phyloP scores from a whole-genome alignment of 2,797 vertebrate species.

The Smutsia gigantea region DNA sequence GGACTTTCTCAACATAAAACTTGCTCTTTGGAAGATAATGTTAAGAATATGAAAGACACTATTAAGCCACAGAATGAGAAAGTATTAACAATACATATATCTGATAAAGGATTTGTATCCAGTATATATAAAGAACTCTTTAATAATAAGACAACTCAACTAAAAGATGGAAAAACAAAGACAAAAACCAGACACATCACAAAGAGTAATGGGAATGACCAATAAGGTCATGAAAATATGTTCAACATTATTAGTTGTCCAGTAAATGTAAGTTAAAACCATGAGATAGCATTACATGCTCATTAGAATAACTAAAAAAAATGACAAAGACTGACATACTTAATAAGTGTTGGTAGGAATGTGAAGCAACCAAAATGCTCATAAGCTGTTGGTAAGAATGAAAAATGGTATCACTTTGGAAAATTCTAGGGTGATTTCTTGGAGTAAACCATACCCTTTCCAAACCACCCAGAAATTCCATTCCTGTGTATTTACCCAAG shows the following conservation, averaged over 20 bases:
- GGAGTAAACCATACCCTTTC: not conserved
- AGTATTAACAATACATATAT: not conserved
- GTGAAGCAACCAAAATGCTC: not conserved
- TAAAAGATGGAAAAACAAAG: not conserved
- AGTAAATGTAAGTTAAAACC: not conserved
- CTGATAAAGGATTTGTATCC: not conserved
- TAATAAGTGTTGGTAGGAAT: not conserved
- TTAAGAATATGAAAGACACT: conserved; percentile 1
- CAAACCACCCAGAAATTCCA: not conserved
- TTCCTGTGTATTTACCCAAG: not conserved
- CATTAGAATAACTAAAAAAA: not conserved
- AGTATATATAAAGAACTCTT: not conserved
- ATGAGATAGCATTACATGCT: not conserved
- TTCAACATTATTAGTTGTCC: not conserved
- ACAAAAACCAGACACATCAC: not conserved
- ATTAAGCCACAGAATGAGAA: not conserved
- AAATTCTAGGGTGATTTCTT: not conserved
- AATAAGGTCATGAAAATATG: not conserved
- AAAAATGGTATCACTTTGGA: not conserved
- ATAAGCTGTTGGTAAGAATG: not conserved
- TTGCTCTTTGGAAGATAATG: not conserved
- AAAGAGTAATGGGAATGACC: not conserved
- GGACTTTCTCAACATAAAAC: conserved; percentile 16
- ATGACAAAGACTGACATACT: not conserved
- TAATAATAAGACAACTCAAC: not conserved